phyloP scores from a whole-genome alignment of 2,797 vertebrate genomes.

The Hydrocynus forskahlii region DNA sequence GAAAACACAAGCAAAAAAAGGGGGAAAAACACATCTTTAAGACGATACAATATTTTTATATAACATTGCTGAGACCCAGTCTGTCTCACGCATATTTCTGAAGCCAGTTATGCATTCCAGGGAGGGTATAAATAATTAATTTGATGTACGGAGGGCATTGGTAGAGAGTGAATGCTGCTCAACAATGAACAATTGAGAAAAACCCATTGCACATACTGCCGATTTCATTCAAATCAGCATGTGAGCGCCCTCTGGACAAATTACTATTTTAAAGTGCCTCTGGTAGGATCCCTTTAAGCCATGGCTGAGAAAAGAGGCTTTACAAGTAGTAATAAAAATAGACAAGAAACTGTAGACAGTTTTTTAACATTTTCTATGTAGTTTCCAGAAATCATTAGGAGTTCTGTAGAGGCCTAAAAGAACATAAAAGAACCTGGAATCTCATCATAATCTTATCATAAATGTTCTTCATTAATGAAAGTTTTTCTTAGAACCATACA shows the following conservation, averaged over 20 bases:
- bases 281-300: no score
- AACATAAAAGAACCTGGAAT: no score
- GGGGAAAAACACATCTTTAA: no score
- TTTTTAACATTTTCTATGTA: no score
- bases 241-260: not conserved
- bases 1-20: no score
- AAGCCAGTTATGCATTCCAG: slow-evolving; percentile 14
- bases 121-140: slow-evolving; percentile 27
- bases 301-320: not conserved
- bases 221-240: not conserved
- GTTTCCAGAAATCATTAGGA: no score
- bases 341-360: no score
- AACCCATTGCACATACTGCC: not conserved
- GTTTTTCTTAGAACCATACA: not conserved
- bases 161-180: not conserved
- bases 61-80: slow-evolving; percentile 15
- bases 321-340: not conserved
- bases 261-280: not conserved
- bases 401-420: no score
- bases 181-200: not conserved
- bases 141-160: not conserved
- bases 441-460: no score
- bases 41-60: not conserved
- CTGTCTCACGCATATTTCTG: slow-evolving; percentile 9
- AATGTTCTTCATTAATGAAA: not conserved